These are phyloP conservation scores for Adela reaumurella DNA, from an alignment of 2,888 invertebrate genomes.

Conservation along the genomic window DNA sequence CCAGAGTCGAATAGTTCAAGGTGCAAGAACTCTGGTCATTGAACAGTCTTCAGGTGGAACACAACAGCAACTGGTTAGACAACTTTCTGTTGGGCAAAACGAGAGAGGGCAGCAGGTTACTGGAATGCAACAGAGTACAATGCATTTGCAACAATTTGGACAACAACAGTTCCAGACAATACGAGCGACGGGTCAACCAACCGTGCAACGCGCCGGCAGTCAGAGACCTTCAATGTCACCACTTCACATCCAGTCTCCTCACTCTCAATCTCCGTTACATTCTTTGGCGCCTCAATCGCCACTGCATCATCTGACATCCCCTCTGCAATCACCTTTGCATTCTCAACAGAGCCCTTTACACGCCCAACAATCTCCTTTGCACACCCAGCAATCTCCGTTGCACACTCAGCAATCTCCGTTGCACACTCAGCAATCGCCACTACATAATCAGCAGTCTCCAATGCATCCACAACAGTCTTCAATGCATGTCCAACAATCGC, in stretches of 20 bases:
- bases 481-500: conserved; percentile 28
- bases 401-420: conserved; percentile 31
- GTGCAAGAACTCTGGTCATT: conserved; percentile 40
- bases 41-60: conserved; percentile 32
- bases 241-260: conserved; percentile 34
- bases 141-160: conserved; percentile 22
- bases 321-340: conserved; percentile 24
- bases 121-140: conserved; percentile 21
- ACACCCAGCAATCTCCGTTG: conserved; percentile 27
- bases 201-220: conserved; percentile 19
- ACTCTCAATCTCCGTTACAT: conserved; percentile 17
- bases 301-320: conserved; percentile 7
- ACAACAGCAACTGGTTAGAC: conserved; percentile 35
- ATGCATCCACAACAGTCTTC: conserved; percentile 26
- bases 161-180: conserved; percentile 23
- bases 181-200: neutral
- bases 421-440: conserved; percentile 34
- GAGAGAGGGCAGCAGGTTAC: conserved; percentile 29
- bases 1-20: conserved; percentile 32
- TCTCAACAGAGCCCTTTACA: conserved; percentile 41
- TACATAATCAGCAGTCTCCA: conserved; percentile 35
- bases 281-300: conserved; percentile 14
- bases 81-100: conserved; percentile 26
- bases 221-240: conserved; percentile 40
- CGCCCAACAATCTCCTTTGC: conserved; percentile 25